phyloP scores from a whole-genome alignment of 2,888 invertebrate species.

The Tenthredo amoena region DNA sequence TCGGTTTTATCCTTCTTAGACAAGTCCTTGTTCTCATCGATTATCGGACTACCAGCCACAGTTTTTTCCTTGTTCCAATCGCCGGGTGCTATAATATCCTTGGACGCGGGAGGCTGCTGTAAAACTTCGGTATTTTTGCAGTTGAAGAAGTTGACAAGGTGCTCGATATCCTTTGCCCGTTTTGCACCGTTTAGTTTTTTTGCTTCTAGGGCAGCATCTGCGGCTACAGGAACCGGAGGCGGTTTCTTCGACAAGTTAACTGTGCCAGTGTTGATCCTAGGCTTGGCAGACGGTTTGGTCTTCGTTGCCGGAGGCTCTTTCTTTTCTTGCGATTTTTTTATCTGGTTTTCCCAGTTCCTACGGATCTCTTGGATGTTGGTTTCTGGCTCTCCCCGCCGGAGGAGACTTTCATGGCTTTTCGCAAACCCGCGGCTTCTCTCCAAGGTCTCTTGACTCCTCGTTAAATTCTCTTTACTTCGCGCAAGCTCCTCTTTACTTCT shows the following conservation, averaged over 20 bases:
- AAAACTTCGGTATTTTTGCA: constrained; percentile 69
- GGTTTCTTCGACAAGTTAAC: constrained; percentile 56
- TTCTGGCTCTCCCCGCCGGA: constrained; percentile 61
- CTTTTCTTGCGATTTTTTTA: constrained; percentile 58
- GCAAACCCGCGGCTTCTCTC: constrained; percentile 62
- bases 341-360: constrained; percentile 73
- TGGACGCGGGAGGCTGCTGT: constrained; percentile 17
- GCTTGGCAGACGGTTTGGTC: constrained; percentile 28
- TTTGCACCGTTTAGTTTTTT: constrained; percentile 61
- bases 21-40: constrained; percentile 56
- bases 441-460: constrained; percentile 54
- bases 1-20: constrained; percentile 63
- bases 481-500: constrained; percentile 60
- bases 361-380: constrained; percentile 71
- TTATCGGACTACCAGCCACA: constrained; percentile 57
- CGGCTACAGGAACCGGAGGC: constrained; percentile 30
- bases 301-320: constrained; percentile 56
- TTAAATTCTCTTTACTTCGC: constrained; percentile 56
- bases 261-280: constrained; percentile 59
- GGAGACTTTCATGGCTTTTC: constrained; percentile 67
- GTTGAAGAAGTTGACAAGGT: constrained; percentile 75
- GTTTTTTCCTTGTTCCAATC: constrained; percentile 64
- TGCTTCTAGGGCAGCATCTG: constrained; percentile 40
- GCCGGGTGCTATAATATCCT: constrained; percentile 59
- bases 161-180: constrained; percentile 72